Evolutionary conservation across 2,888 invertebrate genomes (phyloP).

Genomic region (Panopea generosa): DNA sequence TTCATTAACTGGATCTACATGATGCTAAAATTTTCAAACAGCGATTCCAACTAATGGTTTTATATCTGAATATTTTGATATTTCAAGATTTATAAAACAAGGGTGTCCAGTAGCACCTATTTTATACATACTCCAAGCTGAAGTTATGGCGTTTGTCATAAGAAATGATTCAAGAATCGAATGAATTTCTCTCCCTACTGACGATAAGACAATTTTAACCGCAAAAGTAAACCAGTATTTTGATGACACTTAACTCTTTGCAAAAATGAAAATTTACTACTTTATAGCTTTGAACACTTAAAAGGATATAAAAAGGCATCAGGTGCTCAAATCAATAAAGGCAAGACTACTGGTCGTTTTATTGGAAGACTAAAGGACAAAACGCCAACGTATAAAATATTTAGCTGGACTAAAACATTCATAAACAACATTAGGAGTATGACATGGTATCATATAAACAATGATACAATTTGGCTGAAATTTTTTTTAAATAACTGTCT

Average conservation of each 20-base stretch:
- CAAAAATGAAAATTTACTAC: conserved; percentile 2
- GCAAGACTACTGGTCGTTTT: conserved; percentile 1
- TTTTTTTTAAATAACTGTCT: conserved; percentile 1
- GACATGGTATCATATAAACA: conserved; percentile 14
- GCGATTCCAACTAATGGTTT: conserved; percentile 14
- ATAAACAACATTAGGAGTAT: conserved; percentile 17
- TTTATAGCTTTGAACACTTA: not conserved
- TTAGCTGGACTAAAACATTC: conserved; percentile 7
- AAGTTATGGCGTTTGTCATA: not conserved
- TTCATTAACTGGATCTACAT: conserved; percentile 12
- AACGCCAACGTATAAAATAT: conserved; percentile 1
- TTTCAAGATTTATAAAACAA: conserved; percentile 7
- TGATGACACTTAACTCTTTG: conserved; percentile 1
- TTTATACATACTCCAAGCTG: no score
- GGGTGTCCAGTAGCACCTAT: no score
- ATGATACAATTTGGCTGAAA: not conserved
- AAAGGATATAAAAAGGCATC: conserved; percentile 6
- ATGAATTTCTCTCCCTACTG: not conserved
- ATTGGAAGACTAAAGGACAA: conserved; percentile 9
- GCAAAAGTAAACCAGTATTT: no score
- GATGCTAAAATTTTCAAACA: conserved; percentile 6
- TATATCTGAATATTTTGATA: conserved; percentile 11
- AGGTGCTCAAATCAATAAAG: conserved; percentile 11
- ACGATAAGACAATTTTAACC: not conserved
- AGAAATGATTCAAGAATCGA: not conserved